phyloP scores from a whole-genome alignment of 2,888 invertebrate species.

The Anagyrus pseudococci region DNA sequence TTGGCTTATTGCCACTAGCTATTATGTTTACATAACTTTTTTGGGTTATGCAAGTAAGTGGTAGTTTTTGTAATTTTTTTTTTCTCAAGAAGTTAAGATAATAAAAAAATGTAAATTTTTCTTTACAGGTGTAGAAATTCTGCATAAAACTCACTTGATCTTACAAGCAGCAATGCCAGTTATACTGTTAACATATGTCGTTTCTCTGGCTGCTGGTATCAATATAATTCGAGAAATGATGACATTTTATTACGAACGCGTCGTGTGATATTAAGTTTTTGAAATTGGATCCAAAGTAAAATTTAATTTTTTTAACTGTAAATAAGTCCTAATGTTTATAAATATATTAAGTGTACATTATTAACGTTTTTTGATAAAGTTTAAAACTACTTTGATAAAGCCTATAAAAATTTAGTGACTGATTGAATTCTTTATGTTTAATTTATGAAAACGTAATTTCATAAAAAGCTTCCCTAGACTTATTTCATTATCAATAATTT shows the following conservation, averaged over 20 bases:
- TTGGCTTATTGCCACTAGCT: constrained; percentile 89
- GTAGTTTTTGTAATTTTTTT: constrained; percentile 13
- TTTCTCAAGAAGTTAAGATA: constrained; percentile 17
- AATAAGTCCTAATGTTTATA: constrained; percentile 13
- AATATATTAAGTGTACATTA: too few species aligned
- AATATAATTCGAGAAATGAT: constrained; percentile 85
- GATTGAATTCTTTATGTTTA: too few species aligned
- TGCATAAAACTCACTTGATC: constrained; percentile 84
- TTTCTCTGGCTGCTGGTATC: constrained; percentile 79
- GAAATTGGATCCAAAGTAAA: constrained; percentile 4
- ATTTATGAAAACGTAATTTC: too few species aligned
- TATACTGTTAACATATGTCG: constrained; percentile 77
- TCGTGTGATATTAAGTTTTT: constrained; percentile 17
- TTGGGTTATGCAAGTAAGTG: constrained; percentile 92
- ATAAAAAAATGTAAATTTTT: too few species aligned
- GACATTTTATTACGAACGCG: constrained; percentile 81
- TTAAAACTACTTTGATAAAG: too few species aligned
- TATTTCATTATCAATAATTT: too few species aligned
- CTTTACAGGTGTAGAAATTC: constrained; percentile 80
- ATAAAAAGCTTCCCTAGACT: too few species aligned
- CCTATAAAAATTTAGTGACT: too few species aligned
- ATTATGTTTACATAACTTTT: constrained; percentile 97
- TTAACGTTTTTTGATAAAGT: too few species aligned
- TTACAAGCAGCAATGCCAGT: constrained; percentile 80
- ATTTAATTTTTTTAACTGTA: constrained; percentile 22